Evolutionary conservation across 1,140 invertebrate species (phyloP), one percentile per base, ranked within the genome.

Genomic region (Drosophila punjabiensis): DNA sequence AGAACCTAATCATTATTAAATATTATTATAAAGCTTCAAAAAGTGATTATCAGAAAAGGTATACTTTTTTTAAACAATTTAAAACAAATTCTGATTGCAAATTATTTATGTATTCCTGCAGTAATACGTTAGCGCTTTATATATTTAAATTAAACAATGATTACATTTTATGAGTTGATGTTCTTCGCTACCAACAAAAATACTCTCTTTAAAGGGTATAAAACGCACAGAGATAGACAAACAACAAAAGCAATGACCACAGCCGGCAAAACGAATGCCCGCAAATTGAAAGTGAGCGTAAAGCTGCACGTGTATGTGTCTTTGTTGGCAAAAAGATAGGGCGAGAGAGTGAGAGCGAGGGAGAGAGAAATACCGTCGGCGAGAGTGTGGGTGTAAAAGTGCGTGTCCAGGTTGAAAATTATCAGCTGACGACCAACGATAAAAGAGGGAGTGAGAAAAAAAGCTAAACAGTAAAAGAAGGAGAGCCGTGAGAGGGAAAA

Each of bases 281-380:
- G 47, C 74, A 35, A 79, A 87, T 76, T 79, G 80, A 87, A 80
- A 87, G 75, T 86, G 82, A 85, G 82, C 82, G 56, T 67, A 61
- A 30, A 37, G 52, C 24, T 68, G 8, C 45, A 9, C 24, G 59
- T 63, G 41, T 63, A 24, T 62, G 39, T 61, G 37, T 66, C 18
- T 47, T 8, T 33, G 18, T n/a, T 28, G 33, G n/a, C 35, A 32
- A 37, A 79, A 33, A 35, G 35, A 67, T 18, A 60, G 52, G 59
- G 45, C 10, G n/a, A 68, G 43, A 66, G 56, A 47, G 35, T 52
- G 35, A 2, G 32, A 50, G 14, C 47, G 45, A n/a, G 24, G 20
- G 45, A 50, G 28, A 45, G 37, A 60, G 59, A 5, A 35, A 45
- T n/a, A 61, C 24, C 1, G 20, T n/a, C 11, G 47, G 24, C 47